Evolutionary conservation across 2,113 vertebrate species (phyloP).

Genomic region (Cyrtonyx montezumae): DNA sequence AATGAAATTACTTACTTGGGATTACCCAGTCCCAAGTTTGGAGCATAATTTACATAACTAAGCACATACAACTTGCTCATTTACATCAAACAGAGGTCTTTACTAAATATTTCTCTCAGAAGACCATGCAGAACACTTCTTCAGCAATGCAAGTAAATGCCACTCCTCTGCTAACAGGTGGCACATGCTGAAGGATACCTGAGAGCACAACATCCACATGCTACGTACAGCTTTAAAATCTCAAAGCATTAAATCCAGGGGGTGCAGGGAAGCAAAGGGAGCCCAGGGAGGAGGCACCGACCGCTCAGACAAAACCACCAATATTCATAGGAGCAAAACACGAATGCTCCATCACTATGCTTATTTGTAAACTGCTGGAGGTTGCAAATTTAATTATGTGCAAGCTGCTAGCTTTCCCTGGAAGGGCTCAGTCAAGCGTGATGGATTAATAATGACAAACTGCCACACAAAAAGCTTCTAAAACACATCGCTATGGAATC

Average conservation of each 20-base stretch:
- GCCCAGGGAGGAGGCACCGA: neutral
- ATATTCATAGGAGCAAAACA: neutral
- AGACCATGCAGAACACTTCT: neutral
- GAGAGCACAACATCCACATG: neutral
- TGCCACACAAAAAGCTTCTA: neutral
- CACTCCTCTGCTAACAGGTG: neutral
- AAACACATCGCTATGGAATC: neutral
- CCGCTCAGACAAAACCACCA: neutral
- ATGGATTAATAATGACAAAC: neutral
- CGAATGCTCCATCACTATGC: neutral
- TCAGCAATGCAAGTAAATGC: neutral
- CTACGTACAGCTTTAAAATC: neutral
- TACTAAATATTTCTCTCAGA: neutral
- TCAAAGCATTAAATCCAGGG: neutral
- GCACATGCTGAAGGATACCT: neutral
- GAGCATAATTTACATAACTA: neutral
- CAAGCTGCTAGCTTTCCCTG: neutral
- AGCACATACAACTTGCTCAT: neutral
- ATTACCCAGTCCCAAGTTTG: neutral
- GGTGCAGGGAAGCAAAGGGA: neutral
- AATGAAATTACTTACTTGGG: neutral
- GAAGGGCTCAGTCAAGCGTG: slow-evolving; percentile 1
- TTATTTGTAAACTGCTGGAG: neutral
- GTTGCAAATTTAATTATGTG: neutral
- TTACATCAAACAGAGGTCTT: neutral